phyloP scores from a whole-genome alignment of 2,888 invertebrate genomes.

The Allygus modestus region DNA sequence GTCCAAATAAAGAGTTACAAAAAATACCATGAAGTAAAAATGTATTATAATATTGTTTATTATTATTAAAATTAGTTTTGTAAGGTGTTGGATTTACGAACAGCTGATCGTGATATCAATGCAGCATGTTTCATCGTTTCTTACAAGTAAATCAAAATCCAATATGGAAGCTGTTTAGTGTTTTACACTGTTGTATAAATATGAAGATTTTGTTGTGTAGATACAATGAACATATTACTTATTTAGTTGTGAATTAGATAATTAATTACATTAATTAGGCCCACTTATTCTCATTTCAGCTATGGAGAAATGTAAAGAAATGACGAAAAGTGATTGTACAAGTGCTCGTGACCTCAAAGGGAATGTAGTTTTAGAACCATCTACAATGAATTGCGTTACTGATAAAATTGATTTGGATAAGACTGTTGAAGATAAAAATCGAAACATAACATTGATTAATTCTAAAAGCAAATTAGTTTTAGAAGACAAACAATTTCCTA shows the following conservation, averaged over 20 bases:
- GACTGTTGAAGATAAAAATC: slow-evolving; percentile 67
- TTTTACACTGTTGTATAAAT: background rate
- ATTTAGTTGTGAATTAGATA: background rate
- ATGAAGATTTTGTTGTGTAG: slow-evolving; percentile 25
- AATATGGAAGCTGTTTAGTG: slow-evolving; percentile 49
- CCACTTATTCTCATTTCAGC: background rate
- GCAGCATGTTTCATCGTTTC: background rate
- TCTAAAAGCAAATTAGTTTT: slow-evolving; percentile 65
- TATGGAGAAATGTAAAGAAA: slow-evolving; percentile 62
- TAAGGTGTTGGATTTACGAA: background rate
- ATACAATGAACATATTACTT: background rate
- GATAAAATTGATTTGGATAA: slow-evolving; percentile 63
- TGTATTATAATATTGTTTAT: too few species aligned
- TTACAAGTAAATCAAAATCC: slow-evolving; percentile 48
- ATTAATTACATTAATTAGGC: background rate
- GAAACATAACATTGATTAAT: slow-evolving; percentile 66
- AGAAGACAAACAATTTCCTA: slow-evolving; percentile 64
- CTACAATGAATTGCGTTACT: slow-evolving; percentile 62
- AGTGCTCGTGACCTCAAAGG: slow-evolving; percentile 64
- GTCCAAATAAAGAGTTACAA: too few species aligned
- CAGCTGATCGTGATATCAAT: slow-evolving; percentile 12
- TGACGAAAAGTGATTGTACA: slow-evolving; percentile 62
- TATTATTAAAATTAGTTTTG: background rate
- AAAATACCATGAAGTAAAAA: too few species aligned
- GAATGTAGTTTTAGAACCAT: slow-evolving; percentile 58